Conservation (phyloP, 2,888 invertebrate genomes). For the Dastarcus helophoroides region DNA sequence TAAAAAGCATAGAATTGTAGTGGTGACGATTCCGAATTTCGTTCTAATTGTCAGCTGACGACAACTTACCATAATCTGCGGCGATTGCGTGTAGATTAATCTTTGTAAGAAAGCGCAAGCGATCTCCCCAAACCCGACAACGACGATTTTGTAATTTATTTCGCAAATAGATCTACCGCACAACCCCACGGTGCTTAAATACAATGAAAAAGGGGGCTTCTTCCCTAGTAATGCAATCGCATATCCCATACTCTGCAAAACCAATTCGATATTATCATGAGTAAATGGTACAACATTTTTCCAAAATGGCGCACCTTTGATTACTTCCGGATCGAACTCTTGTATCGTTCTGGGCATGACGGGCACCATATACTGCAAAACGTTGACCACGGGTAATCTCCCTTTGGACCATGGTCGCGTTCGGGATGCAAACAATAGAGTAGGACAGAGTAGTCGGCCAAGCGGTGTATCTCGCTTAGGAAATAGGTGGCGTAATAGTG, state of each 20-base stretch:
- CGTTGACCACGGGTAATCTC: constrained; percentile 16
- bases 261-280: too few relatives aligned
- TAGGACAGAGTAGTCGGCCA: constrained; percentile 41
- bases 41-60: too few relatives aligned
- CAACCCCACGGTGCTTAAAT: constrained; percentile 42
- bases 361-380: constrained; percentile 22
- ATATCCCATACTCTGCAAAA: not conserved
- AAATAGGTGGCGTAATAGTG: constrained; percentile 45
- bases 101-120: not conserved
- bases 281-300: too few relatives aligned
- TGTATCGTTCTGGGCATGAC: constrained; percentile 20
- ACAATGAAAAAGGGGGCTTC: constrained; percentile 39
- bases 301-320: constrained; percentile 11
- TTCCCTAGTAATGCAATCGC: not conserved
- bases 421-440: constrained; percentile 45
- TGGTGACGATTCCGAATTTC: not conserved
- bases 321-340: constrained; percentile 18
- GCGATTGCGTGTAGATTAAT: not conserved
- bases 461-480: constrained; percentile 49
- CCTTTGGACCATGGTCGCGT: constrained; percentile 14
- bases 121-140: constrained; percentile 33
- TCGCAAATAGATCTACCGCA: constrained; percentile 39
- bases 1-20: not conserved
- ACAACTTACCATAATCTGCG: not conserved
- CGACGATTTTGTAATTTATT: constrained; percentile 49